A percentile compares a stretch with the other conserved stretches of the same genome.
Evolutionary conservation across 1,140 invertebrate species (phyloP).

Genomic region (Trichoplusia ni): DNA sequence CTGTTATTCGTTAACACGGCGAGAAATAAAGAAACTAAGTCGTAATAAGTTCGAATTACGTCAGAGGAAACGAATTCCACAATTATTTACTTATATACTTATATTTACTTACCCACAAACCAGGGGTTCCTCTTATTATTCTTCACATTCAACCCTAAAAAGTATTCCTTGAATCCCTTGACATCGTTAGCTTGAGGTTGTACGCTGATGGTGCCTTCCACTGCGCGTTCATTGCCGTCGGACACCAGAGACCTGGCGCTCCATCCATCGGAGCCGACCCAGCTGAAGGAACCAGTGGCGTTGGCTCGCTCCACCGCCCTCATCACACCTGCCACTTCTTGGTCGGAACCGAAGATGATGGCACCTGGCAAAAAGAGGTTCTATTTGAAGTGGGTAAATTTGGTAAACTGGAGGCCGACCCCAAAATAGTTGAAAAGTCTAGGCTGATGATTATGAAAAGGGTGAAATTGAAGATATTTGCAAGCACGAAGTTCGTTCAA

Average conservation of each 20-base stretch:
- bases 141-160: conserved; percentile 91
- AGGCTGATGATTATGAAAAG: too few species aligned
- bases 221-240: conserved; percentile 93
- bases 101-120: conserved; percentile 96
- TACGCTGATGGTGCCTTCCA: conserved; percentile 95
- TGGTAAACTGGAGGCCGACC: too few species aligned
- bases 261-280: conserved; percentile 98
- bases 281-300: conserved; percentile 94
- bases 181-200: conserved; percentile 95
- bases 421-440: too few species aligned
- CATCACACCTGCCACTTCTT: conserved; percentile 97
- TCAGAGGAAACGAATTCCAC: too few species aligned
- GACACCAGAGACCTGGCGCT: conserved; percentile 93
- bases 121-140: conserved; percentile 95
- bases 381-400: background rate
- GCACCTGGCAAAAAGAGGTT: conserved; percentile 86
- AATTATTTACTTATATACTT: too few species aligned
- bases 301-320: conserved; percentile 92
- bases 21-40: too few species aligned
- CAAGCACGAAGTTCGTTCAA: too few species aligned
- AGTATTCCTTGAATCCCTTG: conserved; percentile 93
- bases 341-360: conserved; percentile 97
- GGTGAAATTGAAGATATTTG: too few species aligned
- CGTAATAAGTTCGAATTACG: too few species aligned
- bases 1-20: too few species aligned